Conservation (phyloP, 1,140 invertebrate species). For the Sitodiplosis mosellana region DNA sequence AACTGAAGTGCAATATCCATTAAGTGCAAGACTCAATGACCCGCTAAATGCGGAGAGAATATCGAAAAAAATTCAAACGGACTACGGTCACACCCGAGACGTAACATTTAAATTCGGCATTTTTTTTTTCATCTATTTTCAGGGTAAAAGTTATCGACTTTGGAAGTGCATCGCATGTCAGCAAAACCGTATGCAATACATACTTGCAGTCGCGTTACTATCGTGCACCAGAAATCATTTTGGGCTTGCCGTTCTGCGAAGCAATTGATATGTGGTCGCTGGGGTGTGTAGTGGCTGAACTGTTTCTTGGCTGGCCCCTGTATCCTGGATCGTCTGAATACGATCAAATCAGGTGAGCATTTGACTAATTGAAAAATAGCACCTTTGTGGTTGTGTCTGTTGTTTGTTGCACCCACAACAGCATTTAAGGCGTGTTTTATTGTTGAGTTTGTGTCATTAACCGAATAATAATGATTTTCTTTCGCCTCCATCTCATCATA, state of each 20-base stretch:
- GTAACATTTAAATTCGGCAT: background rate
- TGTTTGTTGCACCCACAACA: background rate
- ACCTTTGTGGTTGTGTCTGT: background rate
- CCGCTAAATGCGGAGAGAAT: no score
- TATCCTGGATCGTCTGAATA: constrained; percentile 99
- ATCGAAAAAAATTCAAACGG: no score
- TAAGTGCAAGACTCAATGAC: no score
- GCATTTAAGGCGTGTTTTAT: background rate
- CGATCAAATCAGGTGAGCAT: constrained; percentile 78
- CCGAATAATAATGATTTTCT: background rate
- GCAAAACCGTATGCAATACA: constrained; percentile 98
- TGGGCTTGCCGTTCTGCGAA: constrained; percentile 96
- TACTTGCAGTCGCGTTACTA: constrained; percentile 99
- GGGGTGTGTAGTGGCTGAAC: constrained; percentile 96
- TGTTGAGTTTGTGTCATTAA: background rate
- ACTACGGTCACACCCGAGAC: background rate
- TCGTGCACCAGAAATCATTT: constrained; percentile 95
- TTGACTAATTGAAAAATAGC: background rate
- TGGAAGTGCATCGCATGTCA: constrained; percentile 96
- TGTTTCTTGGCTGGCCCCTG: constrained; percentile 98
- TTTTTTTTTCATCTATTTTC: background rate
- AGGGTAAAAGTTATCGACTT: constrained; percentile 98
- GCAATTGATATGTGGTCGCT: constrained; percentile 99
- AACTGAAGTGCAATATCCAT: no score
- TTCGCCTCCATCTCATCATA: constrained; percentile 1